Conservation (phyloP, 2,797 vertebrate genomes). For the Malacoraja senta region DNA sequence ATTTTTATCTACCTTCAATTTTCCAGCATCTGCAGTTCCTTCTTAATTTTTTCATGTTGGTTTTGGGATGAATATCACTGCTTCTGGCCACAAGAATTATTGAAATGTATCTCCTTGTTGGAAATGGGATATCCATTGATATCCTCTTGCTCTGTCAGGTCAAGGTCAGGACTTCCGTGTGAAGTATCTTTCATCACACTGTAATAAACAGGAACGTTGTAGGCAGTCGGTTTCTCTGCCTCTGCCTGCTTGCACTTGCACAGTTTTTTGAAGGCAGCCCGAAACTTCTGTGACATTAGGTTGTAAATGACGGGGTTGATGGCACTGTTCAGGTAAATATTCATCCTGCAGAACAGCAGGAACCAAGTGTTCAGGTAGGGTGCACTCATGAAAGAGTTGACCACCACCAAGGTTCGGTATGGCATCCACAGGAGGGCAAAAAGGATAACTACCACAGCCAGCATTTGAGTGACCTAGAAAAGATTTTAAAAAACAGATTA, state of each 20-base stretch:
- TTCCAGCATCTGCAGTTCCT: no score
- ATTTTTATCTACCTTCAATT: no score
- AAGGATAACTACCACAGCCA: conserved; percentile 75
- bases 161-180: conserved; percentile 56
- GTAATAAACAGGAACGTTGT: conserved; percentile 60
- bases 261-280: conserved; percentile 68
- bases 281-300: conserved; percentile 83
- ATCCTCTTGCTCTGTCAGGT: conserved; percentile 57
- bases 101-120: conserved; percentile 45
- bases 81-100: conserved; percentile 41
- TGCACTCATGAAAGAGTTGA: conserved; percentile 78
- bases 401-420: conserved; percentile 75
- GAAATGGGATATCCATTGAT: conserved; percentile 45
- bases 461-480: conserved; percentile 79
- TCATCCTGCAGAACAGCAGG: conserved; percentile 78
- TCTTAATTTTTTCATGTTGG: neutral
- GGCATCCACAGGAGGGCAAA: conserved; percentile 83
- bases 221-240: conserved; percentile 45
- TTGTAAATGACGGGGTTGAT: conserved; percentile 82
- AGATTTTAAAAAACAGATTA: neutral
- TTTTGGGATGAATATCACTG: neutral
- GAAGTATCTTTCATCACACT: conserved; percentile 63
- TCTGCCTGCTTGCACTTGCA: conserved; percentile 60
- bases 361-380: conserved; percentile 76
- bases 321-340: conserved; percentile 80